phyloP scores from a whole-genome alignment of 2,797 vertebrate genomes.

The Poeciliopsis gracilis region DNA sequence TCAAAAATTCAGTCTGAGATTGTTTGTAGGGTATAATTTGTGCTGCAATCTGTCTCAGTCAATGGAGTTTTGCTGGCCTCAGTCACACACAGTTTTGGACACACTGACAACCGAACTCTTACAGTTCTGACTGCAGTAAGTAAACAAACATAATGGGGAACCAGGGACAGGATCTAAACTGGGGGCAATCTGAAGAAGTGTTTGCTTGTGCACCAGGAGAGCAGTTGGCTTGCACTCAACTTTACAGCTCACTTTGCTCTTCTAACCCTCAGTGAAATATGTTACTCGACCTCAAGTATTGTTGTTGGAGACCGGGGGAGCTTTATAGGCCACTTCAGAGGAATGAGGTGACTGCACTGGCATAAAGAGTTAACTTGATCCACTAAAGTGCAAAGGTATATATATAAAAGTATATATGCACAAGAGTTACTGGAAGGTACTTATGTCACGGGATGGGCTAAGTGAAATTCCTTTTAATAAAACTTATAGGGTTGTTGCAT shows the following conservation, averaged over 20 bases:
- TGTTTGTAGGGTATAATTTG: not conserved
- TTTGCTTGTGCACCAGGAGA: slow-evolving; percentile 57
- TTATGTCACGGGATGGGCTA: not conserved
- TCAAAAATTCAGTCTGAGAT: no score
- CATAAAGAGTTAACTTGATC: slow-evolving; percentile 42
- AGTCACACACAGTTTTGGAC: slow-evolving; percentile 22
- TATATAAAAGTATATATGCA: slow-evolving; percentile 2
- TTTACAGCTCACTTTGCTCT: slow-evolving; percentile 47
- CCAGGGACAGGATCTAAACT: slow-evolving; percentile 62
- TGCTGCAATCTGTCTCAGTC: slow-evolving; percentile 8
- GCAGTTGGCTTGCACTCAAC: slow-evolving; percentile 50
- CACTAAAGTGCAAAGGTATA: slow-evolving; percentile 28
- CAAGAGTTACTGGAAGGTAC: slow-evolving; percentile 35
- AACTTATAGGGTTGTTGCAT: not conserved
- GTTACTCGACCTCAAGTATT: slow-evolving; percentile 38
- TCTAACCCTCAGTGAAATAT: slow-evolving; percentile 48
- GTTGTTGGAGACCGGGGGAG: slow-evolving; percentile 37
- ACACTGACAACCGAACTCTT: not conserved
- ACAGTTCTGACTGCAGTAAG: slow-evolving; percentile 50
- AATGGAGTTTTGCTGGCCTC: slow-evolving; percentile 4
- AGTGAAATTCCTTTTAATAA: not conserved
- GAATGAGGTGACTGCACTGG: slow-evolving; percentile 32
- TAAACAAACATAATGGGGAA: slow-evolving; percentile 68
- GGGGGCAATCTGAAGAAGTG: slow-evolving; percentile 46
- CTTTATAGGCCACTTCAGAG: slow-evolving; percentile 48